Conservation (phyloP, 2,797 vertebrate species). For the Chelon auratus region DNA sequence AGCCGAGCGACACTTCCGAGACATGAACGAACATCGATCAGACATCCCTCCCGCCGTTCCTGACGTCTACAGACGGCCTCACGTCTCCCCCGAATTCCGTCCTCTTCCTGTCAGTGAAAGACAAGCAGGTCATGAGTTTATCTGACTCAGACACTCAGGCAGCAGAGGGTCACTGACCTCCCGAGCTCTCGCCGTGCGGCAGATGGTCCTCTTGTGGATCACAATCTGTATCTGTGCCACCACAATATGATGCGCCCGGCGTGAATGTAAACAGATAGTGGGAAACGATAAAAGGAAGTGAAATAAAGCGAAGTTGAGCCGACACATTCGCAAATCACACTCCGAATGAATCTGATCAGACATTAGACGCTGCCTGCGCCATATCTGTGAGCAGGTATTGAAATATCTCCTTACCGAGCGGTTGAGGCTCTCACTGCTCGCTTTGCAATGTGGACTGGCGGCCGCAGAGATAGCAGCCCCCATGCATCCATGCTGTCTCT, state of each 20-base stretch:
- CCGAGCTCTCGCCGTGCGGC: slow-evolving; percentile 27
- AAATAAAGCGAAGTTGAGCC: slow-evolving; percentile 37
- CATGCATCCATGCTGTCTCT: slow-evolving; percentile 70
- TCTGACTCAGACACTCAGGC: slow-evolving; percentile 74
- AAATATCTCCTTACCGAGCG: slow-evolving; percentile 56
- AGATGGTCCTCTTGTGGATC: slow-evolving; percentile 49
- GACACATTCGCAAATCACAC: slow-evolving; percentile 20
- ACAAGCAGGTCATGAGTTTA: slow-evolving; percentile 31
- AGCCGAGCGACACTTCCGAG: neutral
- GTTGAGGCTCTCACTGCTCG: slow-evolving; percentile 11
- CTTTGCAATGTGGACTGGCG: slow-evolving; percentile 25
- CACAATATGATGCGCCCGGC: neutral
- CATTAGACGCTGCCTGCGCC: neutral
- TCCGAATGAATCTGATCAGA: neutral
- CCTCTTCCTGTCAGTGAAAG: slow-evolving; percentile 27
- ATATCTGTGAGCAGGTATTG: neutral
- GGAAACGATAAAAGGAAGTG: slow-evolving; percentile 53
- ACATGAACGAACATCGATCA: neutral
- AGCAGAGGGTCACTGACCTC: slow-evolving; percentile 54
- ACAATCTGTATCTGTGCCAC: slow-evolving; percentile 2
- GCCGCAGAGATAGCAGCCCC: slow-evolving; percentile 65
- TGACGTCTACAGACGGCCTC: slow-evolving; percentile 1
- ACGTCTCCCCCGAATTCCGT: slow-evolving; percentile 17
- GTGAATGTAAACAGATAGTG: neutral
- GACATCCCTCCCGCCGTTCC: neutral